These are phyloP conservation scores for Rhadina sibilatrix DNA, from an alignment of 2,113 vertebrate species.

Conservation along the genomic window DNA sequence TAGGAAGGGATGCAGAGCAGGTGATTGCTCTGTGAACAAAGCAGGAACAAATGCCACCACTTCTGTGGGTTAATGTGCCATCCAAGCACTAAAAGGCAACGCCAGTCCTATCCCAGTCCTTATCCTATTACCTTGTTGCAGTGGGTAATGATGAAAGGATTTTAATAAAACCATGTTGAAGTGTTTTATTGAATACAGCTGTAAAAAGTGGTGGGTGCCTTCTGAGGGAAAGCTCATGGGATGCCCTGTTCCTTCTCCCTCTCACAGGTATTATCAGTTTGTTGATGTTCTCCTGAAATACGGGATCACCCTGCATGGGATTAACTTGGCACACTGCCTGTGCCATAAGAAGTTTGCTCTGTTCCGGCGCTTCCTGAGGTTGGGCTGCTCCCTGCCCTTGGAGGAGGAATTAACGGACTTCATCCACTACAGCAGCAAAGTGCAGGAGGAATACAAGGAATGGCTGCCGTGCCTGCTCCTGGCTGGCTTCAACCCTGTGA, in stretches of 20 bases:
- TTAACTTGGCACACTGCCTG: constrained; percentile 73
- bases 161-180: not conserved
- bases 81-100: not conserved
- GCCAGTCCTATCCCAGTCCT: not conserved
- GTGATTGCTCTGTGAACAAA: not conserved
- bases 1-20: not conserved
- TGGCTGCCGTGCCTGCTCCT: constrained; percentile 88
- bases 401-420: constrained; percentile 63
- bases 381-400: constrained; percentile 52
- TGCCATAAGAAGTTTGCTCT: constrained; percentile 63
- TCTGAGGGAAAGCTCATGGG: not conserved
- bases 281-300: constrained; percentile 73
- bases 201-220: not conserved
- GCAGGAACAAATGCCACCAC: not conserved
- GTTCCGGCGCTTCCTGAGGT: constrained; percentile 75
- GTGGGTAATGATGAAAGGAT: not conserved
- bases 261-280: constrained; percentile 59
- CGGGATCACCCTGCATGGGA: constrained; percentile 66
- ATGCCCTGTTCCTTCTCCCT: not conserved
- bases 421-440: constrained; percentile 22
- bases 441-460: constrained; percentile 60
- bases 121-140: not conserved
- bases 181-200: not conserved
- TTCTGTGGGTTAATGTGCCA: not conserved
- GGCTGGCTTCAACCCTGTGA: constrained; percentile 83